phyloP scores from a whole-genome alignment of 2,888 invertebrate genomes.

The Luperina nickerlii region DNA sequence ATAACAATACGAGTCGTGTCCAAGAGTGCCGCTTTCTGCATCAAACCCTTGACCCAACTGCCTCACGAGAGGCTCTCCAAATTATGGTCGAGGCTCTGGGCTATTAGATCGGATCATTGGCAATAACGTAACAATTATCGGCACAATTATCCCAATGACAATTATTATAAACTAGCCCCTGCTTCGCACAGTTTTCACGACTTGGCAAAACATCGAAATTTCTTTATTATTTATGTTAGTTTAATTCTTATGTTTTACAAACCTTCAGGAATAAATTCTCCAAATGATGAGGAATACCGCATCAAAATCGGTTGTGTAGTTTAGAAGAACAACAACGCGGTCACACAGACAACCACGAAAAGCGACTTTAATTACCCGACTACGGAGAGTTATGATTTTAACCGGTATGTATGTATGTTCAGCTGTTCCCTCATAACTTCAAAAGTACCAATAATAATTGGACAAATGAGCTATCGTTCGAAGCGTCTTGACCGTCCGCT shows the following conservation, averaged over 20 bases:
- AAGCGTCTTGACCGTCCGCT: too few relatives aligned
- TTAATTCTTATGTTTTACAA: not conserved
- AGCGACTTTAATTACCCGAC: not conserved
- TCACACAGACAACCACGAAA: not conserved
- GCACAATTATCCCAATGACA: not conserved
- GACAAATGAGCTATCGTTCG: too few relatives aligned
- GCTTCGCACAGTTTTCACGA: not conserved
- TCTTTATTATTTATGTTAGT: not conserved
- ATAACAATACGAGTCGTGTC: not conserved
- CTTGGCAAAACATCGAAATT: not conserved
- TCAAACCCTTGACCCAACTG: slow-evolving; percentile 27
- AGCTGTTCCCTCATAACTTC: too few relatives aligned
- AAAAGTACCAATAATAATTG: too few relatives aligned
- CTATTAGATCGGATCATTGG: slow-evolving; percentile 13
- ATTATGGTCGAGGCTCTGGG: slow-evolving; percentile 4
- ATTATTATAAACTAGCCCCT: not conserved
- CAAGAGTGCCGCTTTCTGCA: slow-evolving; percentile 10
- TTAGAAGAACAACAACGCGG: not conserved
- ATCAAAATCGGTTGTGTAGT: not conserved
- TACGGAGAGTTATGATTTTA: too few relatives aligned
- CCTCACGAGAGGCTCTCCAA: slow-evolving; percentile 17
- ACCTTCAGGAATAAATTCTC: not conserved
- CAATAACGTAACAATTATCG: slow-evolving; percentile 1
- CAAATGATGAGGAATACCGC: not conserved
- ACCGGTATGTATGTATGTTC: too few relatives aligned